phyloP scores from a whole-genome alignment of 2,888 invertebrate species.

The Ichneumoninae sp. region DNA sequence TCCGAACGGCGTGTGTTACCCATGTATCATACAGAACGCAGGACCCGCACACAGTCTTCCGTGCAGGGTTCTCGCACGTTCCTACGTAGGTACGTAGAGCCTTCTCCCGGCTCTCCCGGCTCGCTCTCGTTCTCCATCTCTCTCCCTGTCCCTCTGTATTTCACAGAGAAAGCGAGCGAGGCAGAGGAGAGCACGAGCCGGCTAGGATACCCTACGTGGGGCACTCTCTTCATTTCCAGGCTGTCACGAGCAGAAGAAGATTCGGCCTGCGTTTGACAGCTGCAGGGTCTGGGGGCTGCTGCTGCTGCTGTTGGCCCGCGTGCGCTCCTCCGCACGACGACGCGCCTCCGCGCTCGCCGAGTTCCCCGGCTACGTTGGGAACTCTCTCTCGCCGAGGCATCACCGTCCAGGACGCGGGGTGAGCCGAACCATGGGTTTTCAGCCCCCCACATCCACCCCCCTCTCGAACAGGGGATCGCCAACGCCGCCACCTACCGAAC shows the following conservation, averaged over 20 bases:
- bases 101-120: constrained; percentile 3
- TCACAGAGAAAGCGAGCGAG: constrained; percentile 61
- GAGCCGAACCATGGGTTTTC: constrained; percentile 51
- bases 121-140: constrained; percentile 27
- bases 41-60: constrained; percentile 34
- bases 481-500: constrained; percentile 75
- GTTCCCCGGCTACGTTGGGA: constrained; percentile 59
- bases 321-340: constrained; percentile 51
- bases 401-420: constrained; percentile 45
- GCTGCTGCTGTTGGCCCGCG: constrained; percentile 47
- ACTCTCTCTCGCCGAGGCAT: constrained; percentile 28
- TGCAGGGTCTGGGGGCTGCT: constrained; percentile 82
- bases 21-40: constrained; percentile 9
- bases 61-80: constrained; percentile 35
- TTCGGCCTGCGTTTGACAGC: constrained; percentile 84
- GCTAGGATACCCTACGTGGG: constrained; percentile 78
- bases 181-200: constrained; percentile 68
- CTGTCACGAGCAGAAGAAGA: constrained; percentile 83
- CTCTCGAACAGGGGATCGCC: constrained; percentile 19
- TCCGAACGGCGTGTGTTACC: not conserved
- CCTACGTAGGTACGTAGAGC: constrained; percentile 44
- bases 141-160: not conserved
- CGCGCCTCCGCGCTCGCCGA: constrained; percentile 53
- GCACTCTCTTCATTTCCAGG: constrained; percentile 84
- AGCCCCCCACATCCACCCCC: not conserved